phyloP scores from a whole-genome alignment of 1,140 invertebrate genomes.

The Aphelenchoides avenae region DNA sequence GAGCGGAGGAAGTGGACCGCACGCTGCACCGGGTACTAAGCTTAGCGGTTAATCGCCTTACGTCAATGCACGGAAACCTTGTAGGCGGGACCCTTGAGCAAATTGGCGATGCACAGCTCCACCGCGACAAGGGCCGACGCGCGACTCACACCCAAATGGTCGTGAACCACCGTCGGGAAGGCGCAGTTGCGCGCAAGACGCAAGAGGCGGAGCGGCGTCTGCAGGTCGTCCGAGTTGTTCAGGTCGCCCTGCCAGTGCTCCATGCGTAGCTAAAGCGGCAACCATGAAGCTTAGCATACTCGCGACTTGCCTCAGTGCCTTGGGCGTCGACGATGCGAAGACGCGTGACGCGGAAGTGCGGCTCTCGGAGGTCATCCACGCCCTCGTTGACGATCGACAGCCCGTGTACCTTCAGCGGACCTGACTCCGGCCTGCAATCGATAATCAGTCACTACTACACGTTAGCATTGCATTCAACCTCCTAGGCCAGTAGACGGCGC shows the following conservation, averaged over 20 bases:
- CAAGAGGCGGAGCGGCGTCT: constrained; percentile 45
- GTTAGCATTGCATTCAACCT: not conserved
- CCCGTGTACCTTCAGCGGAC: constrained; percentile 13
- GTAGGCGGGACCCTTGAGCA: constrained; percentile 47
- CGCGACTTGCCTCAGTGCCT: constrained; percentile 36
- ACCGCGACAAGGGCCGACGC: constrained; percentile 48
- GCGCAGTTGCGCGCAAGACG: constrained; percentile 41
- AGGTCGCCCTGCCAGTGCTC: constrained; percentile 56
- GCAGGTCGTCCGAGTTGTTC: constrained; percentile 52
- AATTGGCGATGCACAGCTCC: constrained; percentile 48
- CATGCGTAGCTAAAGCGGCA: constrained; percentile 36
- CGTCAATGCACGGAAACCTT: constrained; percentile 38
- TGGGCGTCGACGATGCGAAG: constrained; percentile 38
- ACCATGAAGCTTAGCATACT: not conserved
- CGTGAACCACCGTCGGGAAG: constrained; percentile 46
- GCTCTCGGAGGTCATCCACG: constrained; percentile 32
- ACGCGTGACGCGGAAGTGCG: constrained; percentile 45
- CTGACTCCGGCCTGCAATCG: constrained; percentile 3
- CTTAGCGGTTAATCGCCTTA: too few relatives aligned
- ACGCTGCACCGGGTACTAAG: constrained; percentile 51
- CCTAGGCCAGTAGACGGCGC: constrained; percentile 49
- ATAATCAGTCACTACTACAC: constrained; percentile 8
- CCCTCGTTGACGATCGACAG: constrained; percentile 34
- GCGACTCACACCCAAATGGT: constrained; percentile 53
- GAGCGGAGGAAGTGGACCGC: constrained; percentile 53